phyloP scores from a whole-genome alignment of 2,113 vertebrate species.

The Corvus moneduloides region DNA sequence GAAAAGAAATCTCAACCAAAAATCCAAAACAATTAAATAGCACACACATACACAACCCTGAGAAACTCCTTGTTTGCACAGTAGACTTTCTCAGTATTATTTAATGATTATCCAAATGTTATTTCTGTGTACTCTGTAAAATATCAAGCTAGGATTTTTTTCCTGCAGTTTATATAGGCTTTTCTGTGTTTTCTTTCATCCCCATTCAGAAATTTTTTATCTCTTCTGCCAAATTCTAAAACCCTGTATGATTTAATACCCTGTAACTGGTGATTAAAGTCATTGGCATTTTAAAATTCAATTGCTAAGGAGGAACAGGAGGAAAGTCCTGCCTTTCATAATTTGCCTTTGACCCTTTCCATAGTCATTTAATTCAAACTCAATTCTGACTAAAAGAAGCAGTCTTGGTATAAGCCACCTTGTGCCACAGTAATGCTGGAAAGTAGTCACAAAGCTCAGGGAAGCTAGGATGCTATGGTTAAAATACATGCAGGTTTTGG shows the following conservation, averaged over 20 bases:
- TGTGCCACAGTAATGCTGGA: neutral
- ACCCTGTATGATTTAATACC: neutral
- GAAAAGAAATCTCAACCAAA: conserved; percentile 63
- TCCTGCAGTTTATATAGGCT: neutral
- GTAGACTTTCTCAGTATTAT: conserved; percentile 64
- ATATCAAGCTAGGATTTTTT: neutral
- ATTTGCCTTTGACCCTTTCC: neutral
- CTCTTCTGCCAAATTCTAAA: neutral
- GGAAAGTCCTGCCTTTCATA: neutral
- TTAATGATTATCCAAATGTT: conserved; percentile 67
- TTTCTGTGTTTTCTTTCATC: conserved; percentile 51
- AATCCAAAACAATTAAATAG: conserved; percentile 62
- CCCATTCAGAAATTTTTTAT: conserved; percentile 39
- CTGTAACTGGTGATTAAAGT: conserved; percentile 20
- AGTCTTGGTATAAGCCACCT: neutral
- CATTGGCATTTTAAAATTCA: conserved; percentile 1
- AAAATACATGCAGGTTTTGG: neutral
- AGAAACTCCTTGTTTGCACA: conserved; percentile 67
- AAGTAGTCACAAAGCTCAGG: neutral
- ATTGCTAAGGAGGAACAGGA: neutral
- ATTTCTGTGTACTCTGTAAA: conserved; percentile 44
- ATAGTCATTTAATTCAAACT: neutral
- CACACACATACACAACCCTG: conserved; percentile 22
- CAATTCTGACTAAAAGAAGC: neutral
- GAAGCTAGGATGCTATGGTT: neutral